These are phyloP conservation scores for Agriopis leucophaearia DNA, from an alignment of 2,888 invertebrate genomes.

Conservation along the genomic window DNA sequence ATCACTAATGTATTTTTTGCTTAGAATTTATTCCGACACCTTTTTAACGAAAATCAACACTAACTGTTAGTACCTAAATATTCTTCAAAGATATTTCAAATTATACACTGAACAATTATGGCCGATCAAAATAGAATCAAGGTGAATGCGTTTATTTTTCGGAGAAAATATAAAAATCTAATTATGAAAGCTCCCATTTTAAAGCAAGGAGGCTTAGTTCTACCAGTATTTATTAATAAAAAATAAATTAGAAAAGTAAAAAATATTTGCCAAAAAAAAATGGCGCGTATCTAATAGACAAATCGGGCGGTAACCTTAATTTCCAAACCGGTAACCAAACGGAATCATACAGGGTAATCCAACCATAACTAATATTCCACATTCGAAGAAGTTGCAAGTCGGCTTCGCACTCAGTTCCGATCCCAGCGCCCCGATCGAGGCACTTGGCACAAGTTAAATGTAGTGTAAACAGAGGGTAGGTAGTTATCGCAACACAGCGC, in stretches of 20 bases:
- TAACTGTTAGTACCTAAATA: no score
- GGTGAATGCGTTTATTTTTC: no score
- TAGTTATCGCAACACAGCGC: constrained; percentile 77
- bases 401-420: constrained; percentile 54
- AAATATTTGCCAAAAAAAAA: background rate
- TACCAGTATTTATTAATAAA: background rate
- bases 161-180: no score
- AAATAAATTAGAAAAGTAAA: background rate
- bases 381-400: constrained; percentile 58
- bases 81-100: no score
- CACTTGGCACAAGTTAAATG: constrained; percentile 82
- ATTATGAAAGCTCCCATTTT: no score
- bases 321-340: constrained; percentile 24
- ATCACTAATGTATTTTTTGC: no score
- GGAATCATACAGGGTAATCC: constrained; percentile 48
- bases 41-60: no score
- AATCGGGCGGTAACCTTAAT: background rate
- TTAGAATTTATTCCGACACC: no score
- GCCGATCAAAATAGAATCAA: no score
- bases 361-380: constrained; percentile 58
- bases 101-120: no score
- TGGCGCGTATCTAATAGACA: constrained; percentile 11
- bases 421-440: constrained; percentile 47
- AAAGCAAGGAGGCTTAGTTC: background rate
- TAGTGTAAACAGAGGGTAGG: constrained; percentile 82